phyloP scores from a whole-genome alignment of 2,888 invertebrate species.

The Philaethria dido region DNA sequence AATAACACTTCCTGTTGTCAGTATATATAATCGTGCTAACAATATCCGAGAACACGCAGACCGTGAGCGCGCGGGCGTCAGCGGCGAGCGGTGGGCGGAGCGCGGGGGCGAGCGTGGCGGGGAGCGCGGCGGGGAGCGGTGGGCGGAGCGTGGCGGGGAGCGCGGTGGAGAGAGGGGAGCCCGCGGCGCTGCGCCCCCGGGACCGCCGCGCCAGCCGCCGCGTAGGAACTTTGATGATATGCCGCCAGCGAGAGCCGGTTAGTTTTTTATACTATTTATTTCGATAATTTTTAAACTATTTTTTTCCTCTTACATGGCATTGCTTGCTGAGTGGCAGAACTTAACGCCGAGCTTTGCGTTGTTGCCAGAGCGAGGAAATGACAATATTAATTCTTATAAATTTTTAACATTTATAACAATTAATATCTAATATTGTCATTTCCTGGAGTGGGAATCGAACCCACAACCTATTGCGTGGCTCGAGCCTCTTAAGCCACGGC shows the following conservation, averaged over 20 bases:
- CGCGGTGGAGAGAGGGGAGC: slow-evolving; percentile 66
- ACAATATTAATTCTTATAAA: no score
- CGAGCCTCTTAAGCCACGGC: no score
- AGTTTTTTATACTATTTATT: slow-evolving; percentile 1
- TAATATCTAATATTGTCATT: no score
- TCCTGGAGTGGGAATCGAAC: no score
- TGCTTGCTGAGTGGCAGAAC: no score
- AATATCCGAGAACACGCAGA: slow-evolving; percentile 37
- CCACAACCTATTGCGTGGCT: no score
- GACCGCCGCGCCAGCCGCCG: slow-evolving; percentile 46
- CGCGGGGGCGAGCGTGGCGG: slow-evolving; percentile 45
- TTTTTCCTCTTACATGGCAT: no score
- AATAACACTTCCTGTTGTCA: no score
- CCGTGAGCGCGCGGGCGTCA: slow-evolving; percentile 47
- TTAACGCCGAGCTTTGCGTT: no score
- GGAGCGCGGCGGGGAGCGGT: slow-evolving; percentile 66
- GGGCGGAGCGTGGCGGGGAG: slow-evolving; percentile 70
- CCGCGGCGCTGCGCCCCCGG: slow-evolving; percentile 33
- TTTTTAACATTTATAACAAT: no score
- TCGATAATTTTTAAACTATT: no score
- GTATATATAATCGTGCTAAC: neutral
- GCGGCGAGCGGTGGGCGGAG: slow-evolving; percentile 32
- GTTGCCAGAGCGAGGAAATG: no score
- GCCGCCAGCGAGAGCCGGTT: slow-evolving; percentile 72
- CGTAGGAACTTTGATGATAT: slow-evolving; percentile 71